These are phyloP conservation scores for Mimumesa dahlbomi DNA, from an alignment of 2,888 invertebrate genomes.

Conservation along the genomic window DNA sequence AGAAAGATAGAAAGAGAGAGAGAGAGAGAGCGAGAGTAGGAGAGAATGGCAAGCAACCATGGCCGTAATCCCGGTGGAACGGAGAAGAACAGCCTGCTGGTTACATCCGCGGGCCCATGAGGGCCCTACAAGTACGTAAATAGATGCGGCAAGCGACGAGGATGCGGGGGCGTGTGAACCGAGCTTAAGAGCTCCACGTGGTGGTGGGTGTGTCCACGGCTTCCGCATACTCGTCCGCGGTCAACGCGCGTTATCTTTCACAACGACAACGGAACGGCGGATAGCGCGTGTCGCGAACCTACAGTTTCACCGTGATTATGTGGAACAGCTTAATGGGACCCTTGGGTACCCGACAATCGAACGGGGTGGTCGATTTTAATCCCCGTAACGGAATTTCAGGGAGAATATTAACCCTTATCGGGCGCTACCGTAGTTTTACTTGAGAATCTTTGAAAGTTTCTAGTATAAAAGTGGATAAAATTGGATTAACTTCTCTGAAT, in stretches of 20 bases:
- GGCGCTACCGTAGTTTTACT: no score
- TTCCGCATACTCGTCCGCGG: slow-evolving; percentile 72
- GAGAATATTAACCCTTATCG: background rate
- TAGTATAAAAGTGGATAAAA: no score
- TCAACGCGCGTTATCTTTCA: slow-evolving; percentile 62
- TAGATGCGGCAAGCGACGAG: slow-evolving; percentile 52
- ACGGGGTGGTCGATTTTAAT: no score
- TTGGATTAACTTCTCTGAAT: no score
- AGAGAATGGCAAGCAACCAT: slow-evolving; percentile 28
- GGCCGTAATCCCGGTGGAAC: slow-evolving; percentile 13
- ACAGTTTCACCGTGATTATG: slow-evolving; percentile 22
- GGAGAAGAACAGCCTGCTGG: slow-evolving; percentile 14
- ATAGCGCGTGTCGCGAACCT: slow-evolving; percentile 24
- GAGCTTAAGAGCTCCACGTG: slow-evolving; percentile 59
- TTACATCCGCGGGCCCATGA: slow-evolving; percentile 14
- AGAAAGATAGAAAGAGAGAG: background rate
- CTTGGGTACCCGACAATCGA: no score
- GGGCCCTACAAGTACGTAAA: slow-evolving; percentile 60
- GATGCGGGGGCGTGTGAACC: slow-evolving; percentile 71
- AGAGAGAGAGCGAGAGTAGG: background rate
- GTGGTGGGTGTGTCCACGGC: slow-evolving; percentile 71
- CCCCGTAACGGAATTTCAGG: background rate
- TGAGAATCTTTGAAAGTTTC: no score
- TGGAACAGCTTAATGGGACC: slow-evolving; percentile 6
- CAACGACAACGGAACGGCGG: slow-evolving; percentile 27